A percentile compares a stretch with the other conserved stretches of the same genome.
These are phyloP conservation scores for Calephelis virginiensis DNA, from an alignment of 1,140 invertebrate species.

Conservation along the genomic window DNA sequence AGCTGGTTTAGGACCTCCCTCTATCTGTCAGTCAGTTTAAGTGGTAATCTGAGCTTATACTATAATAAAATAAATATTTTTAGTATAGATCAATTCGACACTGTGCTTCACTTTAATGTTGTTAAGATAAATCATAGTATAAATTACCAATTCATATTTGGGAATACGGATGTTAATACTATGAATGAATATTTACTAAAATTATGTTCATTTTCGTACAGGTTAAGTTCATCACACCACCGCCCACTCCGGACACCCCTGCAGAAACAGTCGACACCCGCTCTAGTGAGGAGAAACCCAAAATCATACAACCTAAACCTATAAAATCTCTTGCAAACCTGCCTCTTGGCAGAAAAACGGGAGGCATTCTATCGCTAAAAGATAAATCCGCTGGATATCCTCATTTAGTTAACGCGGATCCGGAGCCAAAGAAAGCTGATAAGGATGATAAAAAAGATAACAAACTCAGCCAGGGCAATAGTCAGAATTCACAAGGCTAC, in stretches of 20 bases:
- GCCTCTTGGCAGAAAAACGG: conserved; percentile 68
- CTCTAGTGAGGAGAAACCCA: conserved; percentile 55
- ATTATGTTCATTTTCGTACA: conserved; percentile 34
- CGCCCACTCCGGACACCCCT: conserved; percentile 73
- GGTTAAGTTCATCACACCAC: conserved; percentile 80
- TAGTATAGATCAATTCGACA: too few species aligned
- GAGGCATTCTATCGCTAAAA: conserved; percentile 73
- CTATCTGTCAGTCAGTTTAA: too few species aligned
- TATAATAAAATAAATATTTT: too few species aligned
- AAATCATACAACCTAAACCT: conserved; percentile 68
- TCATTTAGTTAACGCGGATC: conserved; percentile 67
- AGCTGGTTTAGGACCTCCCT: too few species aligned
- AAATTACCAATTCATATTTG: neutral
- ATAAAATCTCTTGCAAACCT: conserved; percentile 67
- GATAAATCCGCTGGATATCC: conserved; percentile 76
- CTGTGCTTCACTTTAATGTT: too few species aligned
- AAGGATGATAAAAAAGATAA: conserved; percentile 58
- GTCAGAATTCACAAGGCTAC: conserved; percentile 44
- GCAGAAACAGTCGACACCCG: conserved; percentile 40
- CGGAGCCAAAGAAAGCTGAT: conserved; percentile 55
- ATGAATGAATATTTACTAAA: neutral
- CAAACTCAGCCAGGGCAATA: conserved; percentile 39
- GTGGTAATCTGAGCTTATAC: too few species aligned
- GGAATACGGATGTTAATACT: neutral
- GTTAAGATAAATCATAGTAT: too few species aligned